phyloP scores from a whole-genome alignment of 2,888 invertebrate species.

The Celastrina argiolus region DNA sequence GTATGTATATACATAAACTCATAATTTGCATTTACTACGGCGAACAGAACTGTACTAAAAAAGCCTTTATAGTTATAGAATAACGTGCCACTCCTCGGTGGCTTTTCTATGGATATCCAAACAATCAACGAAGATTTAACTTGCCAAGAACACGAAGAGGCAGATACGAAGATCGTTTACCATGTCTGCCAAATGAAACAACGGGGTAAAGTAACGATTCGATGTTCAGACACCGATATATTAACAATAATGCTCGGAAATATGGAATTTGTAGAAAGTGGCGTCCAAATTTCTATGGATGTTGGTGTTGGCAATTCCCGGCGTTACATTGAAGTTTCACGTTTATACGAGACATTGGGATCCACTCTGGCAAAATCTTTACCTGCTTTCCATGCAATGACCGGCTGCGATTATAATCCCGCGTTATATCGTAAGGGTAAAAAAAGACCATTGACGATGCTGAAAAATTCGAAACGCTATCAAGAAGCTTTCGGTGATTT shows the following conservation, averaged over 20 bases:
- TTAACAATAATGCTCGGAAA: slow-evolving; percentile 36
- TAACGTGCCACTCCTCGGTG: slow-evolving; percentile 29
- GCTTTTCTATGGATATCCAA: slow-evolving; percentile 24
- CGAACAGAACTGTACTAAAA: too few relatives aligned
- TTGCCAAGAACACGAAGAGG: slow-evolving; percentile 36
- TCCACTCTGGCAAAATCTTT: slow-evolving; percentile 26
- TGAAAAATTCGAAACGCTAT: too few relatives aligned
- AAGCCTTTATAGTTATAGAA: slow-evolving; percentile 36
- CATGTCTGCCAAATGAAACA: slow-evolving; percentile 30
- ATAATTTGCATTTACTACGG: too few relatives aligned
- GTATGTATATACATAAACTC: too few relatives aligned
- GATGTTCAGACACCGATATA: slow-evolving; percentile 37
- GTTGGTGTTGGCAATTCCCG: slow-evolving; percentile 11
- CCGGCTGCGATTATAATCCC: slow-evolving; percentile 31
- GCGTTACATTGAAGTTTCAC: slow-evolving; percentile 30
- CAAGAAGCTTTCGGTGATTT: too few relatives aligned
- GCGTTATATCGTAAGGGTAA: slow-evolving; percentile 29
- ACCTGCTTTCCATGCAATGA: slow-evolving; percentile 31
- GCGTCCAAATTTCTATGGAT: slow-evolving; percentile 2
- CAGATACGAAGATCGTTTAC: slow-evolving; percentile 33
- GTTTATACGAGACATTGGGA: slow-evolving; percentile 28
- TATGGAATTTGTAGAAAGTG: slow-evolving; percentile 23
- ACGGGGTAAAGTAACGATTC: slow-evolving; percentile 25
- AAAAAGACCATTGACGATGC: too few relatives aligned
- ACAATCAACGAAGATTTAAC: slow-evolving; percentile 25